phyloP scores from a whole-genome alignment of 2,113 vertebrate species.

The Alaudala cheleensis region DNA sequence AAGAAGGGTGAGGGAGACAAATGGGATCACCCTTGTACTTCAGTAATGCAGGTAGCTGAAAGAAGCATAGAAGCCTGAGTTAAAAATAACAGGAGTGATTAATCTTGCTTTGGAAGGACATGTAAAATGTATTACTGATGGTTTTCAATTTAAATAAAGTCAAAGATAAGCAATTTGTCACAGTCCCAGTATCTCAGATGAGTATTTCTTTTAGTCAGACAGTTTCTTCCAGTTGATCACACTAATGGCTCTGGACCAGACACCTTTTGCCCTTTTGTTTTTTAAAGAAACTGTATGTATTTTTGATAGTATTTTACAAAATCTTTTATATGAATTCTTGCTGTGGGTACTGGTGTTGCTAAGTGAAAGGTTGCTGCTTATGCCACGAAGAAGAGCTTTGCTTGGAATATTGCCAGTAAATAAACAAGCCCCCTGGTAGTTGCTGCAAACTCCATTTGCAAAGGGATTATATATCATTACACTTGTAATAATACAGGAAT shows the following conservation, averaged over 20 bases:
- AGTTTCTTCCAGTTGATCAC: neutral
- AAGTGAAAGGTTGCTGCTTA: neutral
- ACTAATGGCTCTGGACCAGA: neutral
- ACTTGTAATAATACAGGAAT: neutral
- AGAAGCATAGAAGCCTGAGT: neutral
- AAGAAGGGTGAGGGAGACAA: neutral
- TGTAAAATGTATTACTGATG: neutral
- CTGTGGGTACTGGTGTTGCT: neutral
- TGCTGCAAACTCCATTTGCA: neutral
- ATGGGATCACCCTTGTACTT: neutral
- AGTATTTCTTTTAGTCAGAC: neutral
- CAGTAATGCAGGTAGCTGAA: neutral
- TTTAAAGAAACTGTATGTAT: neutral
- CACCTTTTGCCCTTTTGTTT: neutral
- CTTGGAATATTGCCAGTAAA: neutral
- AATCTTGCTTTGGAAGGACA: neutral
- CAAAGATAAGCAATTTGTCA: neutral
- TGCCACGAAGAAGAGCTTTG: neutral
- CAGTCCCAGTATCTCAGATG: neutral
- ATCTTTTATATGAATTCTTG: neutral
- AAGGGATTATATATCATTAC: neutral
- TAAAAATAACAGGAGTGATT: neutral
- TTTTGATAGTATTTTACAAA: neutral
- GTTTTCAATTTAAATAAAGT: neutral
- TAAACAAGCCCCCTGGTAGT: neutral